Base-by-base conservation (phyloP, 2,888 invertebrate genomes). In the Griposia aprilina region DNA sequence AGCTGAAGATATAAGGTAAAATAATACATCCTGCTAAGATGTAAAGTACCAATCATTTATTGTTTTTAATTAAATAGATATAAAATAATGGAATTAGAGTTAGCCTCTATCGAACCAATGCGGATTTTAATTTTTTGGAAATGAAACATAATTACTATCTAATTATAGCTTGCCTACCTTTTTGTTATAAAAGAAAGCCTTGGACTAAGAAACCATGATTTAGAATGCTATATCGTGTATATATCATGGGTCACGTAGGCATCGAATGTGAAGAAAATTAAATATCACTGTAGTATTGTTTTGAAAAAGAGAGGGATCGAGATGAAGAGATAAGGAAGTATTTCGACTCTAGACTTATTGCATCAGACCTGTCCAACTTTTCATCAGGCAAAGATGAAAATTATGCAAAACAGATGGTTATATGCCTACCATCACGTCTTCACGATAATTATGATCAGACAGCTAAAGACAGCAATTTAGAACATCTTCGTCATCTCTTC, bases 181-280 rank as follows among this genome's bases (percentile, higher is more conserved):
- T 45, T 41, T 52, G 17, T 23, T 8, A 76, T 1, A 41, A 7
- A 50, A 10, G 5, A 57, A 15, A 36, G 3, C 2, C n/a, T 30
- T 52, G 15, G 10, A 85, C 62, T 55, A 85, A 20, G 60, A 23
- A 5, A 45, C 0, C 55, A 82, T 50, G 36, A 71, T 23, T 30
- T 15, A 20, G 15, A 50, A 52, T 67, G 57, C 8, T 48, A 26
- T n/a, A 62, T 13, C 20, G 3, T 20, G 30, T 60, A 45, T 75
- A 66, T 82, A 82, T 74, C 41, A 85, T 15, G 57, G 63, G 79
- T 76, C 82, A 87, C 86, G 82, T 86, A 82, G 50, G 13, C 76
- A 57, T 45, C 13, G n/a, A 50, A 57, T 50, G 57, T 59, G 23
- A 52, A 63, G 8, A 52, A 52, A 23, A 45, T 15, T 20, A 45